Base-by-base conservation (phyloP, 2,888 invertebrate species). In the Lithodes maja region DNA sequence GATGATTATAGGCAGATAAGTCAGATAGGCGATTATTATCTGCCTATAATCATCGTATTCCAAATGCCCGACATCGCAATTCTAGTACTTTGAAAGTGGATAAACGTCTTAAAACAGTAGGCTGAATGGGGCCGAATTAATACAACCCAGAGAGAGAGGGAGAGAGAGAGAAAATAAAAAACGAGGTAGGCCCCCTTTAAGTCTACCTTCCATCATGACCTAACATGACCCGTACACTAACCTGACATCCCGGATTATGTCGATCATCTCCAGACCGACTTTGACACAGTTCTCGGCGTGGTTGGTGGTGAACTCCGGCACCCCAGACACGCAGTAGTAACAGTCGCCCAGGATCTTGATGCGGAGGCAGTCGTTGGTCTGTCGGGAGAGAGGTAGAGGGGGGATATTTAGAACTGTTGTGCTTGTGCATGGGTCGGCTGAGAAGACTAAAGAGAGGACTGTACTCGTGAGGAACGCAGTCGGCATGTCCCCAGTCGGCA, bases 301-400 rank as follows among this genome's bases (percentile, higher is more conserved):
- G 89, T 96, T 95, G 0, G 95, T 94, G 91, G 95, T 96, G 0
- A 96, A 96, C 81, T 96, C 95, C 0, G 97, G 97, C 84, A 98
- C 95, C 0, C 98, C 98, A 71, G 97, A 96, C 1, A 98, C 97
- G 93, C 98, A 98, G 93, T 98, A 98, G 93, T 98, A 98, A 93
- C 98, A 98, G 93, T 98, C 98, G 0, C 98, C 98, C 90, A 98
- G 95, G 93, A 98, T 97, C 93, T 98, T 98, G 85, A 98, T 98
- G 85, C 98, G 94, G 85, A 98, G 94, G 90, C 94, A 95, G 81
- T 94, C 93, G 91, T 94, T 93, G 52, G 92, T 92, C 94, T 94
- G 84, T n/a, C 7, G 5, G 7, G 12, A 5, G 5, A 52, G 15
- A 53, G 77, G 61, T 3, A n/a, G 33, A 0, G 12, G 2, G 71